Base-by-base conservation (phyloP, 2,888 invertebrate genomes). In the Chrysolina haemoptera region DNA sequence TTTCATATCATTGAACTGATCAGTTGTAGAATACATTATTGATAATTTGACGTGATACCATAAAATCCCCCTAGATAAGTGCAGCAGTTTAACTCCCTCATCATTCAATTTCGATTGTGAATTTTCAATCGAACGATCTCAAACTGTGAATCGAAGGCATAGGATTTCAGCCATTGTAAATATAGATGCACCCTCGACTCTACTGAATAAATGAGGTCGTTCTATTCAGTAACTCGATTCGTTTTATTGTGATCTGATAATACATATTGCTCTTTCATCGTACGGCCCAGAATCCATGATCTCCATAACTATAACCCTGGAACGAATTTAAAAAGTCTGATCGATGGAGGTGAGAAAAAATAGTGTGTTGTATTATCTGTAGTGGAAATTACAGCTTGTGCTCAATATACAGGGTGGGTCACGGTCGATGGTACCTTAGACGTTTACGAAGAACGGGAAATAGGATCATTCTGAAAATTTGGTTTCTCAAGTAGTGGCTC, bases 61-160 rank as follows among this genome's bases (percentile, higher is more conserved):
- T 22, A 20, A 12, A 20, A 11, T 55, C 55, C 55, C 55, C n/a
- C 59, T 35, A 14, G n/a, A 11, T 16, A 35, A 22, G 35, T 35
- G n/a, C 22, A 27, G 18, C 35, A 22, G 22, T 22, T 59, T 1
- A 6, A 22, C 16, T 27, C 27, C 59, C 59, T 35, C 59, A 22
- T 14, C 10, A 27, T 35, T 35, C 35, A 16, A 67, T 66, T 35
- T 66, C 40, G 27, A 50, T 50, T n/a, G 20, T 10, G 27, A 66
- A 16, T 66, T 50, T 66, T 48, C 65, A 65, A 65, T 65, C 48
- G 27, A 48, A 65, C 65, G 65, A 59, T 59, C 27, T 22, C 66
- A 27, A 66, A 53, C 48, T 48, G 66, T 20, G 35, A 53, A 20
- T 27, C 35, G 35, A 40, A 65, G 43, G 66, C 66, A 27, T 66